Evolutionary conservation across 37 sponge, comb jelly and placozoan species (phyloP).

Genomic region (Ianthella basta): DNA sequence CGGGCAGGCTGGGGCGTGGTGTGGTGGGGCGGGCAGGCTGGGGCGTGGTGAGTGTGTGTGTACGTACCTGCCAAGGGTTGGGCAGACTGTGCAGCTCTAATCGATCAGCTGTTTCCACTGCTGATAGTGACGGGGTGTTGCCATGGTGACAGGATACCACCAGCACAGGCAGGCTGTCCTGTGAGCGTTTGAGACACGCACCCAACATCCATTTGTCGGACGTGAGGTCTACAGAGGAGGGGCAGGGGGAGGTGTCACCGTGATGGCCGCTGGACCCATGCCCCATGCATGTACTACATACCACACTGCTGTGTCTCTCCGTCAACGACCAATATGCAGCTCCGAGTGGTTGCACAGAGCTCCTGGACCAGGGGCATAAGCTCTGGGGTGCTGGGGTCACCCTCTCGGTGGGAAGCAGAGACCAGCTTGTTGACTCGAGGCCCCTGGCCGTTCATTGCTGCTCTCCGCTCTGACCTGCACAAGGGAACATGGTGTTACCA

Average conservation of each 20-base stretch:
- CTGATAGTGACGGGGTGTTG: background rate
- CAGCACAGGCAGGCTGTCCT: constrained; percentile 27
- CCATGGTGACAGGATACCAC: constrained; percentile 32
- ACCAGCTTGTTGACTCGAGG: constrained; percentile 23
- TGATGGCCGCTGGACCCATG: too few species aligned
- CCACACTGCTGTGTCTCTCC: background rate
- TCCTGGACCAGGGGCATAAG: constrained; percentile 5
- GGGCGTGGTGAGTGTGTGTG: too few species aligned
- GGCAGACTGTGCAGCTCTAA: constrained; percentile 24
- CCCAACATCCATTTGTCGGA: background rate
- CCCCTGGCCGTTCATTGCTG: constrained; percentile 20
- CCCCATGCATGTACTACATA: background rate
- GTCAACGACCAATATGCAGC: background rate
- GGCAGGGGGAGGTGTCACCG: too few species aligned
- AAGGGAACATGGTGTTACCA: too few species aligned
- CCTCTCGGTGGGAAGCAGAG: background rate
- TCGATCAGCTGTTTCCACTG: constrained; percentile 35
- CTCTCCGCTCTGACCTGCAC: constrained; percentile 8
- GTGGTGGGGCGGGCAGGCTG: background rate
- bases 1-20: background rate
- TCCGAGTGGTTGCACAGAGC: constrained; percentile 4
- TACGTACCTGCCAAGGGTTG: constrained; percentile 49
- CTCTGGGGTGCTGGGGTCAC: constrained; percentile 1
- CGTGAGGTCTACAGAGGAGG: background rate
- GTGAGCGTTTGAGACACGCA: background rate